A percentile compares a stretch with the other conserved stretches of the same genome.
Conservation (phyloP, 2,113 vertebrate genomes). For the Heterotis niloticus region DNA sequence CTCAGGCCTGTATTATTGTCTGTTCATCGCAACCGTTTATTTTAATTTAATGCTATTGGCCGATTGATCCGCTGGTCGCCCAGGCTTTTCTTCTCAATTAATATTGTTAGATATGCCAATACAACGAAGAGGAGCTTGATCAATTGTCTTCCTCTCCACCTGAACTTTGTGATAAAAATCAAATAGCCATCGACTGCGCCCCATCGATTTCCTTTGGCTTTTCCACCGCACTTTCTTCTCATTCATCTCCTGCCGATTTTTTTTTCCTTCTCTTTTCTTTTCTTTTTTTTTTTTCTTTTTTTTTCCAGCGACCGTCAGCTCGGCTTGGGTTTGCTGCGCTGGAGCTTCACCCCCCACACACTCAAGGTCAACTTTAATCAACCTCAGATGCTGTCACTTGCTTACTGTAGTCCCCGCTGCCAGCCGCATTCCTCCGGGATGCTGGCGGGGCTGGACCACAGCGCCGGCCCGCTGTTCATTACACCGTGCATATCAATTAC, state of each 20-base stretch:
- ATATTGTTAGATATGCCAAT: constrained; percentile 52
- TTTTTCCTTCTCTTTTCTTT: no score
- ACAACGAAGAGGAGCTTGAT: constrained; percentile 46
- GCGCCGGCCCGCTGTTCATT: neutral
- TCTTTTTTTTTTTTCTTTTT: no score
- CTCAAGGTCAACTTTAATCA: constrained; percentile 57
- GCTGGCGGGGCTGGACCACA: constrained; percentile 10
- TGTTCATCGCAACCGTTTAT: constrained; percentile 41
- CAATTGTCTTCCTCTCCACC: constrained; percentile 49
- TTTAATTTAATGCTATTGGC: constrained; percentile 41
- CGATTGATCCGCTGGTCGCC: constrained; percentile 40
- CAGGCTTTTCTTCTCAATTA: constrained; percentile 57
- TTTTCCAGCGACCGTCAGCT: constrained; percentile 44
- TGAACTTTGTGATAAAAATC: constrained; percentile 61
- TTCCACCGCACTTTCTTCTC: constrained; percentile 42
- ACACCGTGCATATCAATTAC: neutral
- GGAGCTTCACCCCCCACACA: constrained; percentile 34
- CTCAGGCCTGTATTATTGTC: constrained; percentile 28
- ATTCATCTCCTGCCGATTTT: constrained; percentile 36
- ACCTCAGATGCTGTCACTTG: constrained; percentile 32
- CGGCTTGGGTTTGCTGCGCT: constrained; percentile 42
- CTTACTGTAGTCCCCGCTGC: constrained; percentile 28
- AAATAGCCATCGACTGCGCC: constrained; percentile 52
- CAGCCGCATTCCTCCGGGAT: constrained; percentile 17
- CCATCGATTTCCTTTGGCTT: constrained; percentile 60